Conservation (phyloP, 2,113 vertebrate genomes). For the Phrynosoma blainvillii region DNA sequence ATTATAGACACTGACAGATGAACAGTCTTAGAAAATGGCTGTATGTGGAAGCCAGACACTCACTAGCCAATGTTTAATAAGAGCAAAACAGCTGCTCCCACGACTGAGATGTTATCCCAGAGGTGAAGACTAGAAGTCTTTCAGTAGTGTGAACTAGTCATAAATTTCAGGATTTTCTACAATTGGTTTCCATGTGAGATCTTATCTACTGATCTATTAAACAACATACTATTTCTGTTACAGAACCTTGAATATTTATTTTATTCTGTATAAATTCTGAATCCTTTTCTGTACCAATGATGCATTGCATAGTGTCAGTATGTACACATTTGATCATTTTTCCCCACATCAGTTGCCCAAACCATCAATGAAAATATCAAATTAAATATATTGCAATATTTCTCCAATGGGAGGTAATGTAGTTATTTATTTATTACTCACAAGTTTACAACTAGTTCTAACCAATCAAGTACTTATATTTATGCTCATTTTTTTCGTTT, state of each 20-base stretch:
- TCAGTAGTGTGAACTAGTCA: neutral
- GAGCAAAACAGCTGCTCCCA: neutral
- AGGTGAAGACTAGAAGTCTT: neutral
- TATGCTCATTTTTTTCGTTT: conserved; percentile 20
- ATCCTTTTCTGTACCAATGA: neutral
- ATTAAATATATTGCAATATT: conserved; percentile 27
- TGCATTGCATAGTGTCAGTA: neutral
- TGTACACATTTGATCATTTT: neutral
- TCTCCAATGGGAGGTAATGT: neutral
- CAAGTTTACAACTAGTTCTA: neutral
- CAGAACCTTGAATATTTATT: neutral
- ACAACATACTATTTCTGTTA: neutral
- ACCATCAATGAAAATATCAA: neutral
- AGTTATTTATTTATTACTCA: neutral
- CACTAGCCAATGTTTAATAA: neutral
- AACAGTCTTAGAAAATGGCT: neutral
- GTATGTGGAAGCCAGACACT: neutral
- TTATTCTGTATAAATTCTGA: neutral
- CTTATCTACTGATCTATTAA: neutral
- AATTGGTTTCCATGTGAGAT: neutral
- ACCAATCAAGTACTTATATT: neutral
- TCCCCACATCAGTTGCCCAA: neutral
- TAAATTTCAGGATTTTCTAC: neutral
- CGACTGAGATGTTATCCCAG: neutral
- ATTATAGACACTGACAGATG: neutral